A percentile compares a stretch with the other conserved stretches of the same genome.
Conservation (phyloP, 2,888 invertebrate species). For the Tyria jacobaeae region DNA sequence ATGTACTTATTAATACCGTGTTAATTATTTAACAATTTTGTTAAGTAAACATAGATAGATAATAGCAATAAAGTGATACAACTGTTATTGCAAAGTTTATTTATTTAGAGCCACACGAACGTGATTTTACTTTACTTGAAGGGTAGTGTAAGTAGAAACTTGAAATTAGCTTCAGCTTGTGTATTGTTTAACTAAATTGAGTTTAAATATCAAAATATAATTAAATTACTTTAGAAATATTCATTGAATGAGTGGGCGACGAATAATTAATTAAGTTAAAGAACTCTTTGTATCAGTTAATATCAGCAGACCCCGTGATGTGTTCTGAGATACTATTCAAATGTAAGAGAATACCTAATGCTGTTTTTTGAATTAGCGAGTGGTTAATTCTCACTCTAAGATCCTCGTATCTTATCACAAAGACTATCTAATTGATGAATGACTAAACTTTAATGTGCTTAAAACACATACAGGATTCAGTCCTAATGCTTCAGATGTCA, state of each 20-base stretch:
- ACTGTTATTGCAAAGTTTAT: neutral
- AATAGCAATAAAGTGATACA: constrained; percentile 4
- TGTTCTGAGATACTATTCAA: neutral
- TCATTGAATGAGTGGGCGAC: neutral
- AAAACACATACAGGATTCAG: too few species aligned
- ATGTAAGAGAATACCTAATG: neutral
- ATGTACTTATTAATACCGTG: constrained; percentile 2
- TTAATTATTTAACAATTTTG: constrained; percentile 4
- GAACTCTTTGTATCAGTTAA: neutral
- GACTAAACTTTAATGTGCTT: too few species aligned
- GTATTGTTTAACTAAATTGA: neutral
- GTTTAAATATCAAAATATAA: neutral
- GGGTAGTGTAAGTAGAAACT: neutral
- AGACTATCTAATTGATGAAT: too few species aligned
- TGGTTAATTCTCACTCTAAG: too few species aligned
- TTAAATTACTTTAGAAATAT: neutral
- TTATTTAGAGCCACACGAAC: constrained; percentile 9
- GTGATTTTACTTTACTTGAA: neutral
- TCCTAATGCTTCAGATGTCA: too few species aligned
- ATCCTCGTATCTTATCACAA: too few species aligned
- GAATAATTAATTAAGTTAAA: neutral
- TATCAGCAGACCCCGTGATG: neutral
- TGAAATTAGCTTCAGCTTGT: neutral
- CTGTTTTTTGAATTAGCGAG: too few species aligned
- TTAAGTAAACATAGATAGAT: constrained; percentile 5